Evolutionary conservation across 1,140 invertebrate species (phyloP).

Genomic region (Plutomurus gul): DNA sequence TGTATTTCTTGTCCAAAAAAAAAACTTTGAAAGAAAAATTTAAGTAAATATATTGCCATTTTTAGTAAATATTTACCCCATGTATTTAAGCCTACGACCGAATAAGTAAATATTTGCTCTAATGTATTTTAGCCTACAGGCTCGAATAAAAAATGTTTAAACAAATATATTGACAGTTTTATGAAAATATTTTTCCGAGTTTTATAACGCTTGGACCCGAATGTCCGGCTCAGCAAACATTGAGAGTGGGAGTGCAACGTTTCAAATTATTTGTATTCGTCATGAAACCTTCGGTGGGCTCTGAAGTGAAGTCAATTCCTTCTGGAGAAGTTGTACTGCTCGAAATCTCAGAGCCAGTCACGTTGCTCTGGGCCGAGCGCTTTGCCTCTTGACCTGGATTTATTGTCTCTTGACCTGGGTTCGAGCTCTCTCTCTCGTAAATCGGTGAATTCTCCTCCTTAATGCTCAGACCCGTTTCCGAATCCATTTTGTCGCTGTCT

Average conservation of each 20-base stretch:
- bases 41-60: too few relatives aligned
- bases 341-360: neutral
- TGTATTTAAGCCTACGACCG: too few relatives aligned
- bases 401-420: constrained; percentile 32
- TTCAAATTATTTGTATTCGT: neutral
- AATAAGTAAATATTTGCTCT: too few relatives aligned
- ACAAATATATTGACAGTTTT: too few relatives aligned
- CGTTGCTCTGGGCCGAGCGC: neutral
- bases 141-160: too few relatives aligned
- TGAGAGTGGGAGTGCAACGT: constrained; percentile 40
- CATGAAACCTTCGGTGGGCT: neutral
- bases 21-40: too few relatives aligned
- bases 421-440: constrained; percentile 39
- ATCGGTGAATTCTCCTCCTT: neutral
- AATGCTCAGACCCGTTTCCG: constrained; percentile 47
- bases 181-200: too few relatives aligned
- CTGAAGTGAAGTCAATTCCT: constrained; percentile 2
- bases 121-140: too few relatives aligned
- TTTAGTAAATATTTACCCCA: too few relatives aligned
- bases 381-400: neutral
- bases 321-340: constrained; percentile 36
- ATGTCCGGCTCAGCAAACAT: constrained; percentile 37
- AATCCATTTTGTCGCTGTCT: constrained; percentile 52
- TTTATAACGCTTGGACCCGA: too few relatives aligned
- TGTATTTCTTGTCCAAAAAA: too few relatives aligned